Percentiles rank a stretch among this genome's conserved stretches.
phyloP scores from a whole-genome alignment of 2,113 vertebrate genomes.

The Hypanus sabinus region DNA sequence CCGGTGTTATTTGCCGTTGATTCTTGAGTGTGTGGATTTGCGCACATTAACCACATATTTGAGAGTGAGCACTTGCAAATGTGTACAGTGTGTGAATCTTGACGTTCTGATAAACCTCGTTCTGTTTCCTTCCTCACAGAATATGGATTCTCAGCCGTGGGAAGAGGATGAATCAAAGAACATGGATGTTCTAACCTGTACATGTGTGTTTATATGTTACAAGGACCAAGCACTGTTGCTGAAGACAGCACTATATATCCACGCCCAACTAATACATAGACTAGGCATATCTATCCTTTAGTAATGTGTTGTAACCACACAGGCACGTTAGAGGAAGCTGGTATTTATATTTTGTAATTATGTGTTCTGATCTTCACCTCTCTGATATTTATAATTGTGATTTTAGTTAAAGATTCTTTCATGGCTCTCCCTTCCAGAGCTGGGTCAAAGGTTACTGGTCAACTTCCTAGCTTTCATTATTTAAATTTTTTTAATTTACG shows the following conservation, averaged over 20 bases:
- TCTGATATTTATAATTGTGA: constrained; percentile 33
- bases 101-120: neutral
- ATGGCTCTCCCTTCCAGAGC: neutral
- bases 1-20: neutral
- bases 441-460: constrained; percentile 5
- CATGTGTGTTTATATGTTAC: constrained; percentile 32
- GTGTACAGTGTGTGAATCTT: neutral
- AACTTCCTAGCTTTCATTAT: neutral
- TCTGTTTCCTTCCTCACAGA: neutral
- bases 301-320: neutral
- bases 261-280: constrained; percentile 21
- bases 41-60: neutral
- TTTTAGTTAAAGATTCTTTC: constrained; percentile 4
- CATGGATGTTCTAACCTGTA: neutral
- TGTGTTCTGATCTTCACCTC: constrained; percentile 4
- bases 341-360: constrained; percentile 36
- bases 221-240: constrained; percentile 9
- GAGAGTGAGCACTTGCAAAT: neutral
- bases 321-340: constrained; percentile 22
- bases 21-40: neutral
- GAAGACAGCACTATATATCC: constrained; percentile 5
- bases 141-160: too few species aligned
- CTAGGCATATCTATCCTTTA: constrained; percentile 21
- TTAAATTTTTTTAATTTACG: constrained; percentile 32
- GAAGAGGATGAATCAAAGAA: neutral